These are phyloP conservation scores for Melopsittacus undulatus DNA, from an alignment of 2,797 vertebrate genomes.

Conservation along the genomic window DNA sequence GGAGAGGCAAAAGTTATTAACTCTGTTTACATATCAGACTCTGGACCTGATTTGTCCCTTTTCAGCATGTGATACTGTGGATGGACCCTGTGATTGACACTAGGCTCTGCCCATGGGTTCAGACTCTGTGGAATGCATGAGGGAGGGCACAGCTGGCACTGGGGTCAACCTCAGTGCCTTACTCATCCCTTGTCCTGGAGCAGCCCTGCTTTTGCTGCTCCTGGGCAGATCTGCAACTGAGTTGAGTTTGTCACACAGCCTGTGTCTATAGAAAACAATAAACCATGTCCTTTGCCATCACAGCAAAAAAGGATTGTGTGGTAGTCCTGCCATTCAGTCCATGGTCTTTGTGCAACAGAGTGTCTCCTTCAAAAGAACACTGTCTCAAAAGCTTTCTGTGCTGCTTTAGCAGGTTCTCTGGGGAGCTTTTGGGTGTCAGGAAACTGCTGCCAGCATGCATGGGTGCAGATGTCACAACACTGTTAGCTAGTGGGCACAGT, in stretches of 20 bases:
- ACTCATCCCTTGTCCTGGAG: background rate
- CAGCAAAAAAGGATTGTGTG: rapidly evolving
- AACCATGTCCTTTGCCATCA: background rate
- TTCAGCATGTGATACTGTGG: rapidly evolving
- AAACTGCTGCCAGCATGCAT: background rate
- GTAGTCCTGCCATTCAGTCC: background rate
- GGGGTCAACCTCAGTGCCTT: background rate
- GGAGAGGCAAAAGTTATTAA: background rate
- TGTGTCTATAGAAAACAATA: background rate
- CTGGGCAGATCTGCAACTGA: background rate
- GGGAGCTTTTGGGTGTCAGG: background rate
- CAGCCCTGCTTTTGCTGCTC: background rate
- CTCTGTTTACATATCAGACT: background rate
- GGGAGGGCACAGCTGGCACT: background rate
- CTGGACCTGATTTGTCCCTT: background rate
- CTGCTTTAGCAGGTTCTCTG: background rate
- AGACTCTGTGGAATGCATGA: background rate
- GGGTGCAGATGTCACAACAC: background rate
- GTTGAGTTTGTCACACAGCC: background rate
- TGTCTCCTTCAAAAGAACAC: background rate
- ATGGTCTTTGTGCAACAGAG: background rate
- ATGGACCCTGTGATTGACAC: background rate
- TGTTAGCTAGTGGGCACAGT: background rate
- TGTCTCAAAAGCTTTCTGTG: background rate
- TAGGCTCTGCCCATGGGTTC: background rate